Percentiles rank a stretch among this genome's conserved stretches.
Conservation (phyloP, 2,888 invertebrate species). For the Stenichneumon culpator region DNA sequence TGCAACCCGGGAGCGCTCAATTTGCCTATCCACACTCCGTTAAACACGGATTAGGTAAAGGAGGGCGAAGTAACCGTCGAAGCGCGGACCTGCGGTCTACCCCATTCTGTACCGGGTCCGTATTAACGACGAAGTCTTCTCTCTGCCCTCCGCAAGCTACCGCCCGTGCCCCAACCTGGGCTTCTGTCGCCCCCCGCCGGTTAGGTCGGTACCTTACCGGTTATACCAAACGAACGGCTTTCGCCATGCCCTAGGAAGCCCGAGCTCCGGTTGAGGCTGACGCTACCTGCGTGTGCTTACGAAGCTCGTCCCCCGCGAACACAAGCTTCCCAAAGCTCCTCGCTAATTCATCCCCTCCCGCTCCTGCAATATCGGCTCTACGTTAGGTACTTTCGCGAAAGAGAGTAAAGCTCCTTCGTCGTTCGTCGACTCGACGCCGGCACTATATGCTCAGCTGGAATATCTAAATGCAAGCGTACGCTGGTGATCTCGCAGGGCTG, state of each 20-base stretch:
- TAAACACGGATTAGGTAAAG: slow-evolving; percentile 67
- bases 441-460: slow-evolving; percentile 50
- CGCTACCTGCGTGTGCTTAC: slow-evolving; percentile 41
- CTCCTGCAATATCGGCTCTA: slow-evolving; percentile 2
- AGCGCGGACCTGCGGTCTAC: slow-evolving; percentile 58
- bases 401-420: slow-evolving; percentile 30
- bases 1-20: slow-evolving; percentile 57
- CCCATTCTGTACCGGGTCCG: slow-evolving; percentile 60
- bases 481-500: background rate
- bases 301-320: slow-evolving; percentile 29
- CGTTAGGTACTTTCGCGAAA: background rate
- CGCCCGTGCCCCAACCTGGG: slow-evolving; percentile 2
- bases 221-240: slow-evolving; percentile 51
- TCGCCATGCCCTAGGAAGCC: slow-evolving; percentile 68
- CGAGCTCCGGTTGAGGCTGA: slow-evolving; percentile 53
- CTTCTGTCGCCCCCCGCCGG: slow-evolving; percentile 28
- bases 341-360: slow-evolving; percentile 47
- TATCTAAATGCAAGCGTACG: slow-evolving; percentile 8
- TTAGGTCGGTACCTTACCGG: slow-evolving; percentile 38
- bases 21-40: slow-evolving; percentile 69
- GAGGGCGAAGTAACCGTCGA: slow-evolving; percentile 62
- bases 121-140: slow-evolving; percentile 59
- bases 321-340: slow-evolving; percentile 48
- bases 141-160: slow-evolving; percentile 32
- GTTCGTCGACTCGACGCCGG: slow-evolving; percentile 45